Base-by-base conservation (phyloP, 2,113 vertebrate genomes). In the Orthonyx spaldingii region DNA sequence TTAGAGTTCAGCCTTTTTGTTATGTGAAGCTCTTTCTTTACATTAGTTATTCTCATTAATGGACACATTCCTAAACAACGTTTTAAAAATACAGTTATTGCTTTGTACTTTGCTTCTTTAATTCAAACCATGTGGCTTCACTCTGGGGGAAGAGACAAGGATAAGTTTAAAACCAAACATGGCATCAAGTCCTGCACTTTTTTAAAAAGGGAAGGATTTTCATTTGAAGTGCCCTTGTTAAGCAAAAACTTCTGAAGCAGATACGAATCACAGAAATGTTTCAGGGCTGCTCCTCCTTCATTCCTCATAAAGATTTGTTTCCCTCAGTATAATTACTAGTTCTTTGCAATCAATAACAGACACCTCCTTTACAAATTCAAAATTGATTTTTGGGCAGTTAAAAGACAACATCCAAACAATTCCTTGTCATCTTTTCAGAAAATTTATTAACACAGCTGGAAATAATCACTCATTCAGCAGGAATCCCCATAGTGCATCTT, bases 381-480 rank as follows among this genome's bases (percentile, higher is more conserved):
- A 88, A 88, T 85, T 83, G 49, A 92, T 91, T 94, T 90, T 92
- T 71, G 76, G 55, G 15, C 55, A 59, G 74, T 91, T 76, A 89
- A 87, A 91, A 42, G n/a, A 83, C 61, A 93, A 66, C n/a, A 85
- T 57, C 47, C 44, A 91, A 89, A 89, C 44, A 96, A 83, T 39
- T 83, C 37, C 50, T 55, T 78, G 83, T 41, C 28, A 21, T 80
- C 50, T 80, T 80, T 89, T 83, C 33, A 76, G 59, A 46, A 93
- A 42, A 90, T 50, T 85, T 91, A 90, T 85, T 77, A 86, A 49
- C 78, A 28, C 84, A 96, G 84, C 55, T 95, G 90, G 91, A 96
- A 94, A 87, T 55, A 91, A 89, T 83, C 53, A 50, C 16, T 77
- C 16, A 22, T 47, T 87, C 61, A 79, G 39, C 37, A 72, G 61